Conservation (phyloP, 1,140 invertebrate genomes). For the Eupristina koningsbergeri region DNA sequence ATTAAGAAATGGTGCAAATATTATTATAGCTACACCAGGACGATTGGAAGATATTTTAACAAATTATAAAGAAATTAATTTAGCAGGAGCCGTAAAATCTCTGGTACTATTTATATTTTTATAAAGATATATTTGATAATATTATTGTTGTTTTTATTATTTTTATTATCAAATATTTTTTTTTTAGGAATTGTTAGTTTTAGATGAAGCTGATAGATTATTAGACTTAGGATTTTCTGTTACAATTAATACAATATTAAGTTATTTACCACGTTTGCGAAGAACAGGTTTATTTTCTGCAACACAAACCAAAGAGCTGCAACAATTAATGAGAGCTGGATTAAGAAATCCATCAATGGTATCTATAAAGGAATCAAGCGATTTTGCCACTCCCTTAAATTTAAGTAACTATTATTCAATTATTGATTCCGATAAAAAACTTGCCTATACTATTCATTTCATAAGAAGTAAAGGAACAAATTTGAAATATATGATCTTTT, state of each 20-base stretch:
- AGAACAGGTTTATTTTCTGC: constrained; percentile 98
- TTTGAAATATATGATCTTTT: constrained; percentile 92
- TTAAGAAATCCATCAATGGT: constrained; percentile 95
- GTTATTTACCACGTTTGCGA: constrained; percentile 92
- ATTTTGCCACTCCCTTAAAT: constrained; percentile 84
- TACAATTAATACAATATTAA: constrained; percentile 91
- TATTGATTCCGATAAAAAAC: constrained; percentile 82
- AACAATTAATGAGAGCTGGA: constrained; percentile 93
- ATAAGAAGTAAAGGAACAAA: constrained; percentile 76
- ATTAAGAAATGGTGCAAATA: constrained; percentile 85
- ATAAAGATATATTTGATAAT: background rate
- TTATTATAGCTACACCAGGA: constrained; percentile 94
- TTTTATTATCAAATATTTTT: constrained; percentile 50
- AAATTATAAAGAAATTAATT: constrained; percentile 77
- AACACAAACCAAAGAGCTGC: constrained; percentile 96
- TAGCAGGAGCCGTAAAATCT: constrained; percentile 80
- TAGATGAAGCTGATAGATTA: constrained; percentile 97
- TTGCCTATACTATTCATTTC: constrained; percentile 83
- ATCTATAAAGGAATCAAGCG: constrained; percentile 89
- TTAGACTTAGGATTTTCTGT: constrained; percentile 93
- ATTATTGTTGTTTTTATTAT: too few species aligned
- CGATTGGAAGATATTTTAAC: constrained; percentile 90
- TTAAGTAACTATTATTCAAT: constrained; percentile 91
- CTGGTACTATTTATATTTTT: constrained; percentile 74
- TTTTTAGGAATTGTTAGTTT: constrained; percentile 88